phyloP scores from a whole-genome alignment of 2,113 vertebrate species.

The Cynocephalus volans region DNA sequence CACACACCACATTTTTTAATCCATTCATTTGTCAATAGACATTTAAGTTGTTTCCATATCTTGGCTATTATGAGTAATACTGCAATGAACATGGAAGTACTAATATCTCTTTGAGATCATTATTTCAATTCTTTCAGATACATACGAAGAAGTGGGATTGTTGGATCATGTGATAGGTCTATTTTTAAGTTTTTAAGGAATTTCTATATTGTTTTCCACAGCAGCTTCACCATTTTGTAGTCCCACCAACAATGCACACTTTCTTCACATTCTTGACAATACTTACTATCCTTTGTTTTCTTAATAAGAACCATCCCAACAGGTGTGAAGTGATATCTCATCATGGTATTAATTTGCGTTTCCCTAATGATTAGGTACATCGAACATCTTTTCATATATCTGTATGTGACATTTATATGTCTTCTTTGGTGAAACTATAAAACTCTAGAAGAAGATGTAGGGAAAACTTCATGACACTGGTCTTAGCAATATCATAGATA shows the following conservation, averaged over 20 bases:
- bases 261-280: background rate
- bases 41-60: background rate
- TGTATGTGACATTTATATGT: background rate
- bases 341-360: background rate
- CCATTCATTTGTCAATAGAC: background rate
- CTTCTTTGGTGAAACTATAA: background rate
- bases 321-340: background rate
- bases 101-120: background rate
- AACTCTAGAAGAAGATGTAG: background rate
- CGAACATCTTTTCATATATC: background rate
- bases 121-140: background rate
- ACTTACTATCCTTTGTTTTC: background rate
- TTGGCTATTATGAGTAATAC: background rate
- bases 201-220: background rate
- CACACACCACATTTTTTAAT: background rate
- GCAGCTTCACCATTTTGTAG: too few relatives aligned
- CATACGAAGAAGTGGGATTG: background rate
- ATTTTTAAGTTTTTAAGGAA: background rate
- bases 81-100: background rate
- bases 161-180: background rate
- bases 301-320: background rate
- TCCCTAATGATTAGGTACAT: background rate
- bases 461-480: background rate
- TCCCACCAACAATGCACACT: background rate
- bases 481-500: background rate